phyloP scores from a whole-genome alignment of 2,888 invertebrate genomes.

The Sycophila texana region DNA sequence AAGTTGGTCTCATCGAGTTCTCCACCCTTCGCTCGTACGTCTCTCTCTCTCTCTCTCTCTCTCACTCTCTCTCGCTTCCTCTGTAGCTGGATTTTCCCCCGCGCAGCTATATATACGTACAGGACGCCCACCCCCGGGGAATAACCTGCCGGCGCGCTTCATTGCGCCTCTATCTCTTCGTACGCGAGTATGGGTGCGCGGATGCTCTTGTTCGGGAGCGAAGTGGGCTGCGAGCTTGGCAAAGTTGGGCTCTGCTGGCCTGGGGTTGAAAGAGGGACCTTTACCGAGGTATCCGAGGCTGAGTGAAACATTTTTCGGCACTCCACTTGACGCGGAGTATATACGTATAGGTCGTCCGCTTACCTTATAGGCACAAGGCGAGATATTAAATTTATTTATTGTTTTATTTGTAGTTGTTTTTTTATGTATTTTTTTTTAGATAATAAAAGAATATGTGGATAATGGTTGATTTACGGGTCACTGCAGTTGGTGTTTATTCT shows the following conservation, averaged over 20 bases:
- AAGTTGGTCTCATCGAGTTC: constrained; percentile 52
- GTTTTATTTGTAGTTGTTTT: no score
- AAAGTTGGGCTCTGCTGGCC: background rate
- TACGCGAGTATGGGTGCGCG: background rate
- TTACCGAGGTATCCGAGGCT: no score
- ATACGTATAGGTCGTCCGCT: no score
- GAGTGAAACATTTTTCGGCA: no score
- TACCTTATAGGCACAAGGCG: no score
- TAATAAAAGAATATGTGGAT: no score
- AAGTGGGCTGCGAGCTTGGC: background rate
- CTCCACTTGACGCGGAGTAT: no score
- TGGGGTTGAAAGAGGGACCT: constrained; percentile 13
- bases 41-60: constrained; percentile 24
- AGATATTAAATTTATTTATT: no score
- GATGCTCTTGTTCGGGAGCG: background rate
- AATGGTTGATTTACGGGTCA: no score
- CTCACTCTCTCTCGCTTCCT: constrained; percentile 22
- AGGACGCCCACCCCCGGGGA: constrained; percentile 33
- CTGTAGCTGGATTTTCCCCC: background rate
- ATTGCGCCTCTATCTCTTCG: constrained; percentile 3
- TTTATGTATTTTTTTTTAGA: no score
- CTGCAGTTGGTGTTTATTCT: no score
- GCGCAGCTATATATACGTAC: background rate
- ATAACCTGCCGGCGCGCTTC: constrained; percentile 38
- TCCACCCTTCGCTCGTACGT: constrained; percentile 36